A percentile compares a stretch with the other conserved stretches of the same genome.
Evolutionary conservation across 2,797 vertebrate species (phyloP).

Genomic region (Pseudochromis fuscus): DNA sequence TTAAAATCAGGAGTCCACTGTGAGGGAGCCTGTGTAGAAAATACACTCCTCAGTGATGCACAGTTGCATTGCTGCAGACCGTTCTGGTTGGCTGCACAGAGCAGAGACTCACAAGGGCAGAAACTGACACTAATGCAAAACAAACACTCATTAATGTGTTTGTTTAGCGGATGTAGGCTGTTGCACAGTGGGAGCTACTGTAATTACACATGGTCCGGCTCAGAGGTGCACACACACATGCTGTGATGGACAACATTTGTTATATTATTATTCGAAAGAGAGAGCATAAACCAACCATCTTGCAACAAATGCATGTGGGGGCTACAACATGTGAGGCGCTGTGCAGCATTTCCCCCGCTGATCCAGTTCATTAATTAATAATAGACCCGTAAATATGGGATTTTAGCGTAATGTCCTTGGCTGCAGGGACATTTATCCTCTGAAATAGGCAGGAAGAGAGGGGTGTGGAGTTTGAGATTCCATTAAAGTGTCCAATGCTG

Average conservation of each 20-base stretch:
- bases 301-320: conserved; percentile 23
- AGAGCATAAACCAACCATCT: conserved; percentile 1
- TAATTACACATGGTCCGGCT: conserved; percentile 26
- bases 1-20: conserved; percentile 21
- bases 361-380: conserved; percentile 17
- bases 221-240: conserved; percentile 3
- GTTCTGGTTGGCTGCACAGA: conserved; percentile 68
- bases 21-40: conserved; percentile 28
- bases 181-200: conserved; percentile 58
- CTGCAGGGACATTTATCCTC: conserved; percentile 11
- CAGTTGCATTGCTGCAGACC: conserved; percentile 28
- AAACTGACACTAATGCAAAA: conserved; percentile 84
- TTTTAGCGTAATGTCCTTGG: neutral
- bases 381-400: conserved; percentile 1
- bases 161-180: conserved; percentile 62
- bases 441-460: conserved; percentile 21
- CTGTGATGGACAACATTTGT: conserved; percentile 5
- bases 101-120: conserved; percentile 66
- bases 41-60: conserved; percentile 33
- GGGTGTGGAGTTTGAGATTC: conserved; percentile 29
- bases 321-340: conserved; percentile 6
- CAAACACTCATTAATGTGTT: conserved; percentile 80
- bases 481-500: conserved; percentile 25
- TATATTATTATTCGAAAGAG: conserved; percentile 11
- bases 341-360: neutral